A percentile compares a stretch with the other conserved stretches of the same genome.
Conservation (phyloP, 64 coral and sea anemone genomes). For the Dendrophyllia cribrosa region DNA sequence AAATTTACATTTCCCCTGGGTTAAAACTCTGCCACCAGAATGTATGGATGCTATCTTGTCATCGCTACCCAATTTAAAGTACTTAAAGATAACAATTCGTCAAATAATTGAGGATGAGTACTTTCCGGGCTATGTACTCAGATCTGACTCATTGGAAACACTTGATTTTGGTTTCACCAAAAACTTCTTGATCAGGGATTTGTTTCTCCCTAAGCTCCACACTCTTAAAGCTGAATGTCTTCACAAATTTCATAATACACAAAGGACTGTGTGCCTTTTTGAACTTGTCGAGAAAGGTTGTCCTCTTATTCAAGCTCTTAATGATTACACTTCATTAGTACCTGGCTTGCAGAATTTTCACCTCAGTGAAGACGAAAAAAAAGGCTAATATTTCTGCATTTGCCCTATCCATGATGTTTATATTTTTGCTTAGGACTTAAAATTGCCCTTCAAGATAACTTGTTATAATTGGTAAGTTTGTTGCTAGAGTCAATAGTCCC, state of each 20-base stretch:
- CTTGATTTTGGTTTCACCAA: slow-evolving; percentile 71
- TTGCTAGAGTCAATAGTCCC: no score
- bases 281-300: slow-evolving; percentile 68
- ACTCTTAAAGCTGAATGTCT: slow-evolving; percentile 61
- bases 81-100: slow-evolving; percentile 63
- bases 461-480: no score
- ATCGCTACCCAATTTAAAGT: slow-evolving; percentile 56
- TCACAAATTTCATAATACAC: slow-evolving; percentile 16
- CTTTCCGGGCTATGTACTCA: slow-evolving; percentile 50
- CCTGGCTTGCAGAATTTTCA: slow-evolving; percentile 66
- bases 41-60: slow-evolving; percentile 48
- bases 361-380: slow-evolving; percentile 47
- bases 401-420: no score
- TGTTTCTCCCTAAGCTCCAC: slow-evolving; percentile 67
- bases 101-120: slow-evolving; percentile 5
- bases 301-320: slow-evolving; percentile 53
- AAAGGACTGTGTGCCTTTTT: slow-evolving; percentile 61
- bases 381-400: slow-evolving; percentile 53
- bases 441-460: no score
- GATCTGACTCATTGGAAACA: slow-evolving; percentile 58
- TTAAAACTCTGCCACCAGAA: background rate
- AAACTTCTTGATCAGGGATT: slow-evolving; percentile 56
- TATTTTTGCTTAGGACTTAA: no score
- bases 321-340: slow-evolving; percentile 42
- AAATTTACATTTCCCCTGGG: slow-evolving; percentile 21